Conservation (phyloP, 2,113 vertebrate genomes). For the Scomber japonicus region DNA sequence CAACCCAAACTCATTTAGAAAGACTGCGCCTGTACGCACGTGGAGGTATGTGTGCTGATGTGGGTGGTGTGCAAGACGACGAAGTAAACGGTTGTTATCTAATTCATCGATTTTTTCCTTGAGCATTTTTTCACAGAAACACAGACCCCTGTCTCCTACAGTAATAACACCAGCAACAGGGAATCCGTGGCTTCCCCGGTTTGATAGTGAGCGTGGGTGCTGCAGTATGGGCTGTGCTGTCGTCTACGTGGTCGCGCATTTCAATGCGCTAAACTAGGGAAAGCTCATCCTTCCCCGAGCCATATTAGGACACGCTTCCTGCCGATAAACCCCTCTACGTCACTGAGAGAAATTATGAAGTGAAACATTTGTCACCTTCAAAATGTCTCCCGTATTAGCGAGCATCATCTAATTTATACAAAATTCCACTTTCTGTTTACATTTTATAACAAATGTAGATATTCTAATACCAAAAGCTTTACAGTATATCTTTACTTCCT, state of each 20-base stretch:
- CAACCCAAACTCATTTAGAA: background rate
- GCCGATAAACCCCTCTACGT: slow-evolving; percentile 54
- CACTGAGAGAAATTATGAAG: slow-evolving; percentile 26
- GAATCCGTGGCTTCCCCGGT: slow-evolving; percentile 67
- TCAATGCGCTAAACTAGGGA: slow-evolving; percentile 39
- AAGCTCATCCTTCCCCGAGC: slow-evolving; percentile 53
- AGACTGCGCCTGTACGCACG: background rate
- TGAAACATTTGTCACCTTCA: slow-evolving; percentile 32
- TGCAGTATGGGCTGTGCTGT: slow-evolving; percentile 35
- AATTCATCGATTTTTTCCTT: background rate
- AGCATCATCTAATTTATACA: background rate
- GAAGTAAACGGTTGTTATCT: background rate
- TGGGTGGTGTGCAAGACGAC: background rate
- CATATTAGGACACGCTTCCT: slow-evolving; percentile 80
- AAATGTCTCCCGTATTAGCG: background rate
- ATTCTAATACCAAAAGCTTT: too few species aligned
- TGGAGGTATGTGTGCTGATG: background rate
- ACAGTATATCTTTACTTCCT: too few species aligned
- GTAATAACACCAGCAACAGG: slow-evolving; percentile 15
- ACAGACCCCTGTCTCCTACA: background rate
- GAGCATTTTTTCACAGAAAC: background rate
- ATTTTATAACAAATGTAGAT: background rate
- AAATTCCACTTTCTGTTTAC: background rate
- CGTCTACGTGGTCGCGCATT: slow-evolving; percentile 48
- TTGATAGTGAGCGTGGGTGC: slow-evolving; percentile 61